Percentiles rank a stretch among this genome's conserved stretches.
phyloP scores from a whole-genome alignment of 1,140 invertebrate species.

The Adelges cooleyi region DNA sequence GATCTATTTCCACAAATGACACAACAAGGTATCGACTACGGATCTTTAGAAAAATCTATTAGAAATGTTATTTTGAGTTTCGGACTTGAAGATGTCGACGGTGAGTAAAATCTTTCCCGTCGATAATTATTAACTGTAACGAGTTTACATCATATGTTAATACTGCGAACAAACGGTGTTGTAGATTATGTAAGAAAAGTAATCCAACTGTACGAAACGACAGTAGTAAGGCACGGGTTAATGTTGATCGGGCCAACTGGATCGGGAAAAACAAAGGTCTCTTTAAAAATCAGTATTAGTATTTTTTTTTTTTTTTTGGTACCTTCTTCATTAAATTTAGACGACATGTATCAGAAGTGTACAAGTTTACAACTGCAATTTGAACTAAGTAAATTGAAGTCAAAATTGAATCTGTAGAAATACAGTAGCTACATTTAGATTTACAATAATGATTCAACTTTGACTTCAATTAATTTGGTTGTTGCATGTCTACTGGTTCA shows the following conservation, averaged over 20 bases:
- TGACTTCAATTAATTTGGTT: no score
- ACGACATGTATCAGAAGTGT: no score
- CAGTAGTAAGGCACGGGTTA: slow-evolving; percentile 71
- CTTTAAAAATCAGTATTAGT: no score
- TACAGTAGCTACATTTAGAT: no score
- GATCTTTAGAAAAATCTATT: slow-evolving; percentile 47
- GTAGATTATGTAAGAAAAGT: slow-evolving; percentile 64
- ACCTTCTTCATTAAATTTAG: no score
- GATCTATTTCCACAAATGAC: slow-evolving; percentile 77
- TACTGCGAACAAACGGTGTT: slow-evolving; percentile 53
- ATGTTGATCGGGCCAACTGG: slow-evolving; percentile 70
- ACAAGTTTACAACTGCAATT: slow-evolving; percentile 42
- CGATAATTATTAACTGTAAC: neutral
- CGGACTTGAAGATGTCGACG: neutral
- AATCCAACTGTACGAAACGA: slow-evolving; percentile 70
- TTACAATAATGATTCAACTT: no score
- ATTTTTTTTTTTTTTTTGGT: no score
- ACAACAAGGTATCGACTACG: slow-evolving; percentile 64
- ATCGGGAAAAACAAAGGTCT: slow-evolving; percentile 56
- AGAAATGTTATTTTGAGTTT: slow-evolving; percentile 33
- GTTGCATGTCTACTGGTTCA: no score
- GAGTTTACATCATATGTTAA: slow-evolving; percentile 30
- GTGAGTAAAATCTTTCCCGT: neutral
- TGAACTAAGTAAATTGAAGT: slow-evolving; percentile 39
- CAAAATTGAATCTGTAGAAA: slow-evolving; percentile 2